Percentiles rank a stretch among this genome's conserved stretches.
Evolutionary conservation across 2,888 invertebrate species (phyloP).

Genomic region (Tenthredo notha): DNA sequence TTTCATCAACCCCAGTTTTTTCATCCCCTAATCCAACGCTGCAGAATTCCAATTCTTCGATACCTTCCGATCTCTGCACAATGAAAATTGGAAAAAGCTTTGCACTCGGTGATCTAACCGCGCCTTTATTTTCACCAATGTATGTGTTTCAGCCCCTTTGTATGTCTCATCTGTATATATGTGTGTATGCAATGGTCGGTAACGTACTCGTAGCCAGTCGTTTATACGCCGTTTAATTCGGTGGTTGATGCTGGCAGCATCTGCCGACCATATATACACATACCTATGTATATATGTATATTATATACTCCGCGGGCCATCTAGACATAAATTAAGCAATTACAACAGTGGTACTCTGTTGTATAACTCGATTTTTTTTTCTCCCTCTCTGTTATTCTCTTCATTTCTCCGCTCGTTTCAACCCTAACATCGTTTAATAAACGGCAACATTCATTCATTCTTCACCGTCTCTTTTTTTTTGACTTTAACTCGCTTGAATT

Average conservation of each 20-base stretch:
- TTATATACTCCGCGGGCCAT: conserved; percentile 18
- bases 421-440: not conserved
- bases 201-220: conserved; percentile 31
- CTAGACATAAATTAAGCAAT: conserved; percentile 42
- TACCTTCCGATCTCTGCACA: not conserved
- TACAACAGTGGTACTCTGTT: conserved; percentile 4
- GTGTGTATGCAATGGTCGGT: conserved; percentile 23
- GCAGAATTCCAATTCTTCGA: too few species aligned
- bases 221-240: conserved; percentile 44
- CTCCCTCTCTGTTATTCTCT: not conserved
- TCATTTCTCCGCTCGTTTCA: not conserved
- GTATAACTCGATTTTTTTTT: not conserved
- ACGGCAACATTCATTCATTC: not conserved
- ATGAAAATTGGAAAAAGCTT: not conserved
- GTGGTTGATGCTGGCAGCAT: conserved; percentile 47
- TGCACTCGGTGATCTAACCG: not conserved
- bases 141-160: not conserved
- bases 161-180: not conserved
- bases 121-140: not conserved
- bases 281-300: not conserved
- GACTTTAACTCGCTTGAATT: too few species aligned
- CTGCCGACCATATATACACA: conserved; percentile 2
- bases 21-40: too few species aligned
- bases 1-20: too few species aligned
- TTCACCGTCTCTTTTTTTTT: not conserved